Base-by-base conservation (phyloP, 1,140 invertebrate genomes). In the Hypothenemus hampei region DNA sequence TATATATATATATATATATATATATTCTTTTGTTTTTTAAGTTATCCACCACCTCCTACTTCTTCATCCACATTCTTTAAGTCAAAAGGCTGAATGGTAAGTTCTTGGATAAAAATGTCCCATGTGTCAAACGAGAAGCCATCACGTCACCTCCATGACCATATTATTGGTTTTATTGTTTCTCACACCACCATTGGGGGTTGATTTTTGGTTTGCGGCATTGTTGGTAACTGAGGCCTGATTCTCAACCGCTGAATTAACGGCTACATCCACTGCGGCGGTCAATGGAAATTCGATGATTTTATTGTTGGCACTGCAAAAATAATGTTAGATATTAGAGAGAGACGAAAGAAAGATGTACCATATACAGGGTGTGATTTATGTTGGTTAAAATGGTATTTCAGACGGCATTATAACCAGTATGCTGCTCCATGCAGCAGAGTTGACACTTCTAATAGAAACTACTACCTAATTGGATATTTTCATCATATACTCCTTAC, bases 121-220 rank as follows among this genome's bases (percentile, higher is more conserved):
- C n/a, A n/a, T n/a, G n/a, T n/a, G n/a, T n/a, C n/a, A n/a, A 51
- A 47, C 35, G 31, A 58, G 59, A 57, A 61, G 62, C 57, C 68
- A 71, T 71, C 69, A 71, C 63, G 69, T 71, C 55, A 71, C 69
- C 60, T 71, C 69, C 69, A 71, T 71, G 36, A 66, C 67, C 21
- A 71, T 59, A 58, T 65, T 68, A 55, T 67, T 71, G 57, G 65
- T 71, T 58, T 71, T 71, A 26, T 49, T 52, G 54, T 57, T 57
- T 11, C 54, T 35, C n/a, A 57, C 46, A n/a, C 50, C 50, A 23
- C 50, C 41, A 26, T 53, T 53, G 20, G 43, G 10, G 6, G 41
- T 43, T 22, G 33, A 21, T 41, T 55, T 50, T 6, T 26, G 47
- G 6, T 37, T 15, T 11, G 10, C 40, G 7, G 44, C 15, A 6